Conservation (phyloP, 2,888 invertebrate species). For the Agapetus fuscipes region DNA sequence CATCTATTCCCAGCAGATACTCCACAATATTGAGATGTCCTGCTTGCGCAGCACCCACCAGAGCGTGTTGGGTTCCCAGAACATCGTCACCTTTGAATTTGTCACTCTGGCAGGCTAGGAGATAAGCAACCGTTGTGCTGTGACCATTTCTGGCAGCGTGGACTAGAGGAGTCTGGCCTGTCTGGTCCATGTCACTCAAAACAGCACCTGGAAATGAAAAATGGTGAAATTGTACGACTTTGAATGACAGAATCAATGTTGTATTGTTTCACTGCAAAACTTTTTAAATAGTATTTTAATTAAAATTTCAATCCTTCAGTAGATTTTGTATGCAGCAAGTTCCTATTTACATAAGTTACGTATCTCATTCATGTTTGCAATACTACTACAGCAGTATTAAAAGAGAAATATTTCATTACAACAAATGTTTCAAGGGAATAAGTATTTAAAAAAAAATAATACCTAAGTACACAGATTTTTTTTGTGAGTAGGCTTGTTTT, state of each 20-base stretch:
- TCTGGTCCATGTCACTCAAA: slow-evolving; percentile 69
- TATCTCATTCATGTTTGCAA: no score
- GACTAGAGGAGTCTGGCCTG: slow-evolving; percentile 77
- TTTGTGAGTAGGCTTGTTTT: no score
- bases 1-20: slow-evolving; percentile 78
- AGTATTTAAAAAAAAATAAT: no score
- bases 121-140: slow-evolving; percentile 76
- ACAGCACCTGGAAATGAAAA: slow-evolving; percentile 44
- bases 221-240: slow-evolving; percentile 14
- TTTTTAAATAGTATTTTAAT: no score
- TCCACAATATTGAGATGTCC: slow-evolving; percentile 84
- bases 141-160: slow-evolving; percentile 87
- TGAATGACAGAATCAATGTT: neutral
- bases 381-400: no score
- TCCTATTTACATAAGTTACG: no score
- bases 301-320: no score
- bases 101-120: slow-evolving; percentile 79
- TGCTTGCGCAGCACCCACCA: slow-evolving; percentile 80
- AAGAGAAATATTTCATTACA: no score
- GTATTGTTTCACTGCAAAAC: no score
- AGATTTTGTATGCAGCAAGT: no score
- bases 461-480: no score
- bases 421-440: no score
- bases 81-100: slow-evolving; percentile 43
- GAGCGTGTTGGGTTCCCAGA: slow-evolving; percentile 78